These are phyloP conservation scores for Trissonchulus sp. DNA, from an alignment of 2,888 invertebrate genomes.

Conservation along the genomic window DNA sequence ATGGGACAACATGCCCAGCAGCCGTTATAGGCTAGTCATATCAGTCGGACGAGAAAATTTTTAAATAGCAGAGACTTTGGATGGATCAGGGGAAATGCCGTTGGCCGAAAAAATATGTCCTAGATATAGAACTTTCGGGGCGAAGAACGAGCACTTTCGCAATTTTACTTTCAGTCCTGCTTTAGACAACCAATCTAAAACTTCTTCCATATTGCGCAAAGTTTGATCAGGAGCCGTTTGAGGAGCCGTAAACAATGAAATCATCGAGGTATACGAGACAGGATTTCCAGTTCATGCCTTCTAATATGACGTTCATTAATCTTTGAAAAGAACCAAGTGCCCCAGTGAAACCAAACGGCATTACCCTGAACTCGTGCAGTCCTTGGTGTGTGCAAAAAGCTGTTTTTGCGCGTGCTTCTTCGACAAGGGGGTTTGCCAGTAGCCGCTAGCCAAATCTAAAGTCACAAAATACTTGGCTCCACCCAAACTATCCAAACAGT, in stretches of 20 bases:
- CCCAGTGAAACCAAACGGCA: conserved; percentile 12
- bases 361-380: too few species aligned
- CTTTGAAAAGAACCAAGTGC: conserved; percentile 15
- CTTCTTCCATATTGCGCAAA: not conserved
- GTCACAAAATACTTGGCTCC: too few species aligned
- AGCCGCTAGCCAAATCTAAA: too few species aligned
- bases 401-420: too few species aligned
- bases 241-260: not conserved
- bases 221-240: not conserved
- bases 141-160: not conserved
- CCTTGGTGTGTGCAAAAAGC: too few species aligned
- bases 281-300: conserved; percentile 15
- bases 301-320: too few species aligned
- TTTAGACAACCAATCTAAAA: not conserved
- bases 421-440: too few species aligned
- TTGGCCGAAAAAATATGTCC: conserved; percentile 11
- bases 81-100: conserved; percentile 16
- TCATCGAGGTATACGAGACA: conserved; percentile 15
- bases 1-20: too few species aligned
- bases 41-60: too few species aligned
- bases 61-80: not conserved
- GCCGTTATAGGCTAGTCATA: too few species aligned
- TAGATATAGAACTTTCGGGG: not conserved
- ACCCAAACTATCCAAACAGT: too few species aligned
- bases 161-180: conserved; percentile 7